Evolutionary conservation across 2,888 invertebrate genomes (phyloP), one percentile per base, ranked within the genome.

Genomic region (Stratiomys singularior): DNA sequence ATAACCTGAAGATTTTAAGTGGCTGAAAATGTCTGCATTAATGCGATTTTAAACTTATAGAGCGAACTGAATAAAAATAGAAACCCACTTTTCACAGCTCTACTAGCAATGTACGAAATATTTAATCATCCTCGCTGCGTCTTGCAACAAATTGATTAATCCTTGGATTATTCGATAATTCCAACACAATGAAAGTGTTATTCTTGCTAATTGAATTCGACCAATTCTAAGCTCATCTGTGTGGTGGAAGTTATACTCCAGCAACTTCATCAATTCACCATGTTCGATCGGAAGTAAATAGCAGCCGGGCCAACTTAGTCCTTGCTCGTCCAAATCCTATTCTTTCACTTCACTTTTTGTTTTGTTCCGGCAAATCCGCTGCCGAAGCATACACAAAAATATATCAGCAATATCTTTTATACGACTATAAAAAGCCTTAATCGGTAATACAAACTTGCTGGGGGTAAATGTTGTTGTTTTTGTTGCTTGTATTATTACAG

Each of bases 121-220:
- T 37, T 9, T 37, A 37, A 37, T 37, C 9, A 3, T 37, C 5
- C 37, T 37, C 37, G 9, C 37, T 9, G 9, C 9, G 3, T 37
- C 37, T 37, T 52, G 27, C 56, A 76, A 56, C 69, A 78, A 58
- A 76, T 71, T 71, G 78, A 66, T 56, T 77, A 56, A 77, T 78
- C 63, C 52, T 9, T n/a, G 67, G 67, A 77, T 67, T 67, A 77
- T 67, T 64, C 52, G 30, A 52, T 67, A 46, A 52, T 52, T 67
- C 56, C 67, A 52, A n/a, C n/a, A 30, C 30, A 67, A 77, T 67
- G 67, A 66, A 77, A 77, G 66, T 56, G 47, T 67, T 66, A 67
- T 77, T 67, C 47, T 37, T 30, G 67, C 64, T 77, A 77, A 77
- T 77, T 77, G 67, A 77, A 67, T 74, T 72, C 74, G 37, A 52